Evolutionary conservation across 2,113 vertebrate species (phyloP).

Genomic region (Stictonetta naevosa): DNA sequence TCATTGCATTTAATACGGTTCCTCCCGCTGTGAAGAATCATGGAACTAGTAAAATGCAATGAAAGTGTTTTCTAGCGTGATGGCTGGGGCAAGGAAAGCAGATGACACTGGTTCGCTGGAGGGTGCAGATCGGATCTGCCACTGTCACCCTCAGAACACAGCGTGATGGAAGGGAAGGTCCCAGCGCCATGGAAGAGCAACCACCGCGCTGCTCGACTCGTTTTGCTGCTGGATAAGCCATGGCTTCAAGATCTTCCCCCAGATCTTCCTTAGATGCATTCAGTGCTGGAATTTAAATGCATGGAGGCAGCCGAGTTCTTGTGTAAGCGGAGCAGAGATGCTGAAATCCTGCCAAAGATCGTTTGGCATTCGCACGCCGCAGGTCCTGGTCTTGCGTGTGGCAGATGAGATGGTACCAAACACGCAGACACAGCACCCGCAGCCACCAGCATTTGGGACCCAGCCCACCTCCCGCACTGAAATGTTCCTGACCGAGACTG

Average conservation of each 20-base stretch:
- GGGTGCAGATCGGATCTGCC: accelerated
- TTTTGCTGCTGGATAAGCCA: background rate
- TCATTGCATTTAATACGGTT: accelerated
- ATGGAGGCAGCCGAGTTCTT: background rate
- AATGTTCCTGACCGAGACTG: background rate
- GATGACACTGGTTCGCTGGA: background rate
- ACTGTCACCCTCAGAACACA: accelerated
- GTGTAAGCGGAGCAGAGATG: background rate
- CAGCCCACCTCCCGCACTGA: no score
- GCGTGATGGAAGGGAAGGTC: background rate
- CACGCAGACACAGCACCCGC: background rate
- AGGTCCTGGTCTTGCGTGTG: background rate
- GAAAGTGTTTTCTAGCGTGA: background rate
- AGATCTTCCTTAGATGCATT: background rate
- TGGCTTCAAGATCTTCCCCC: accelerated
- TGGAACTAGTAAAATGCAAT: background rate
- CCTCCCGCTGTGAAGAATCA: background rate
- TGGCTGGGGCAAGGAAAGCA: background rate
- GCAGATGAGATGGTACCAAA: background rate
- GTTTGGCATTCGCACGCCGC: accelerated
- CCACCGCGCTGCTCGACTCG: background rate
- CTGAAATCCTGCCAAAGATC: background rate
- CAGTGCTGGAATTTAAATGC: accelerated
- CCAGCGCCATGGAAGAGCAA: background rate
- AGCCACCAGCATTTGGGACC: no score